Base-by-base conservation (phyloP, 1,140 invertebrate species). In the Cotesia chilonis region DNA sequence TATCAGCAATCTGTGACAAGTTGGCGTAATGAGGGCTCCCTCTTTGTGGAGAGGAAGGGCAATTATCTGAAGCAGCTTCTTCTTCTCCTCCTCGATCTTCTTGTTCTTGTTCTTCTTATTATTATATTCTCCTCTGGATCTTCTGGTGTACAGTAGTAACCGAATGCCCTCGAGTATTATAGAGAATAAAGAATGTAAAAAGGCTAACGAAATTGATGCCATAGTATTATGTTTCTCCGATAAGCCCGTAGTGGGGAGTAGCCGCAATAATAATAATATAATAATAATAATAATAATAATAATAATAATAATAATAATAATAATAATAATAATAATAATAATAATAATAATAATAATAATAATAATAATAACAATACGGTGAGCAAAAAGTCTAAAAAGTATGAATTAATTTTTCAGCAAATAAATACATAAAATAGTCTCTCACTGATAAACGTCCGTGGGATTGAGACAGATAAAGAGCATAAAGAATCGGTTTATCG, bases 11-110 rank as follows among this genome's bases (percentile, higher is more conserved):
- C 80, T 79, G 78, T 81, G 80, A 83, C 81, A 82, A 82, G 80
- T 83, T 83, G 79, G 81, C 79, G 80, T 83, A 82, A 83, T 81
- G 82, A 83, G 81, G 82, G 76, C 75, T 80, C 74, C 79, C 75
- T 78, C 79, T 80, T 80, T 79, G 77, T 77, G 73, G 71, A 78
- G 75, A 76, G 74, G 73, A 77, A 78, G 76, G 76, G 78, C 80
- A 81, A 82, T 82, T 82, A 81, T 81, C 75, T 76, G 71, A 69
- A 74, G 72, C 75, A 78, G 73, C 74, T 77, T 74, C 79, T 77
- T 78, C 65, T 76, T 60, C 72, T 66, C 55, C 6, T 59, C 35
- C 55, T 59, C 17, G 28, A 28, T 28, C 55, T 20, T 17, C 38
- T 7, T 2, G 5, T 47, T 47, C 41, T 47, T 47, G 10, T 47